These are phyloP conservation scores for Acromyrmex charruanus DNA, from an alignment of 1,140 invertebrate species.

Conservation along the genomic window DNA sequence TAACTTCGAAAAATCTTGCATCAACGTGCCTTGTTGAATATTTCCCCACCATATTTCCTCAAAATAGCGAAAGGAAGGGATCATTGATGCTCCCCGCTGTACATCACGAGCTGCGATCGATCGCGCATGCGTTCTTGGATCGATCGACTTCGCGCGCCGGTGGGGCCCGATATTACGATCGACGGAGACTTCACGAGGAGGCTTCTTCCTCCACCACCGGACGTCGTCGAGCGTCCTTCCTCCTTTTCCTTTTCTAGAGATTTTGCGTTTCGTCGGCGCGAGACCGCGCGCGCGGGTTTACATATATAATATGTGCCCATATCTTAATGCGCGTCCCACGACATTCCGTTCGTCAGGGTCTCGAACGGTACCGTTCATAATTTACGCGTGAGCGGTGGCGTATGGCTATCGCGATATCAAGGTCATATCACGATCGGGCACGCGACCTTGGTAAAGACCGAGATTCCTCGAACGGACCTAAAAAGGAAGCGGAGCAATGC, in stretches of 20 bases:
- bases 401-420: conserved; percentile 51
- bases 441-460: conserved; percentile 55
- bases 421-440: conserved; percentile 35
- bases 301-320: neutral
- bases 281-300: conserved; percentile 11
- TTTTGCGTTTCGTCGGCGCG: conserved; percentile 53
- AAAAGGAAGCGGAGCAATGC: conserved; percentile 41
- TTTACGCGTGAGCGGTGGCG: conserved; percentile 50
- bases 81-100: conserved; percentile 6
- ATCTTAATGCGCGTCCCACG: conserved; percentile 49
- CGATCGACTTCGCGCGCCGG: conserved; percentile 42
- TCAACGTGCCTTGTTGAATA: neutral
- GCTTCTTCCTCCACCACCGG: conserved; percentile 16
- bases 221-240: conserved; percentile 67
- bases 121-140: conserved; percentile 64
- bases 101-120: conserved; percentile 23
- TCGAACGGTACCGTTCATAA: conserved; percentile 64
- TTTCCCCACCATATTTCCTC: neutral
- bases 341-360: conserved; percentile 52
- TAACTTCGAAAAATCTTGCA: neutral
- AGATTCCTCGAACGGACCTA: conserved; percentile 38
- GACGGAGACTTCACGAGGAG: neutral
- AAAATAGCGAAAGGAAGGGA: neutral
- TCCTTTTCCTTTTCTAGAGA: conserved; percentile 74
- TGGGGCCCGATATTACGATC: neutral